Evolutionary conservation across 2,888 invertebrate species (phyloP).

Genomic region (Amorpha juglandis): DNA sequence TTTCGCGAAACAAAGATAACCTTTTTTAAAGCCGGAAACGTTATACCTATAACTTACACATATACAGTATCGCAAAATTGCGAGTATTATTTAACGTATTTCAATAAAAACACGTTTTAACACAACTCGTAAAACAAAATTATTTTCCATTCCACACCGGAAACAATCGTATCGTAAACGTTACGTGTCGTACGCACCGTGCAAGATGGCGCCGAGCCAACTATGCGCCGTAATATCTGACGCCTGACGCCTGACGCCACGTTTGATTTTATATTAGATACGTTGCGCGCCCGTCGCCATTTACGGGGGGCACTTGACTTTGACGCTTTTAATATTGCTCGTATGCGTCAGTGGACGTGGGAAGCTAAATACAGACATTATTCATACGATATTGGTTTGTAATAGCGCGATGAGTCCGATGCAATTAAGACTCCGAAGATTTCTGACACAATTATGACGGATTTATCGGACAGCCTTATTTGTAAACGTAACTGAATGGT

Average conservation of each 20-base stretch:
- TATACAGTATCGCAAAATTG: neutral
- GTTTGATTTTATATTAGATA: conserved; percentile 49
- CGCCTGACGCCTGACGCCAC: conserved; percentile 71
- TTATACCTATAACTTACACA: neutral
- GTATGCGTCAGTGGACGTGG: conserved; percentile 30
- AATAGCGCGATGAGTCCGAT: conserved; percentile 16
- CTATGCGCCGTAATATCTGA: conserved; percentile 75
- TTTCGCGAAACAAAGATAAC: neutral
- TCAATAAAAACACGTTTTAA: neutral
- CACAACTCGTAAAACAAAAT: neutral
- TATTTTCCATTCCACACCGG: neutral
- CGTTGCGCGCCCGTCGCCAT: conserved; percentile 61
- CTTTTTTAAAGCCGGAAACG: neutral
- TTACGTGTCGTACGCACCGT: conserved; percentile 7
- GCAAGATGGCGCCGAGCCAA: conserved; percentile 71
- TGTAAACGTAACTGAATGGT: neutral
- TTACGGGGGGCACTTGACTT: conserved; percentile 70
- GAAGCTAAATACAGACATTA: conserved; percentile 27
- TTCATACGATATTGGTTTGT: conserved; percentile 27
- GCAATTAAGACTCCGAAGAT: conserved; percentile 23
- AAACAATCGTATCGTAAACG: conserved; percentile 24
- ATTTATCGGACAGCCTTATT: neutral
- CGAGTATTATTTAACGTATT: neutral
- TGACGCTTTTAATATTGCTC: conserved; percentile 44
- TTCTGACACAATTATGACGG: neutral